Conservation (phyloP, 2,888 invertebrate species). For the Plebejus argus region DNA sequence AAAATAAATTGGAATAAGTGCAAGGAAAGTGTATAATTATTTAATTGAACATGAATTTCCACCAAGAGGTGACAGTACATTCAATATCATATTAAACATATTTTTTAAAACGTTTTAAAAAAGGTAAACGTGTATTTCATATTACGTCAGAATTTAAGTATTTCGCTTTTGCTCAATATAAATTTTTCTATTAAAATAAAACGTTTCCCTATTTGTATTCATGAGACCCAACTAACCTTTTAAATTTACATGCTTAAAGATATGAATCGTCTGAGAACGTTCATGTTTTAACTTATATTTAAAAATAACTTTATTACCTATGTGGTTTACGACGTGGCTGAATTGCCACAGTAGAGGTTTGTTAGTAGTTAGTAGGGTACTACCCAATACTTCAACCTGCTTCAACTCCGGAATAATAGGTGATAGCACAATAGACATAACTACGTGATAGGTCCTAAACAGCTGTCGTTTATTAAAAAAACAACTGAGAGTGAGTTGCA, state of each 20-base stretch:
- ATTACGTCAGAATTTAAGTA: neutral
- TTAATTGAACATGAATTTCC: too few relatives aligned
- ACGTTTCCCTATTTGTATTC: conserved; percentile 30
- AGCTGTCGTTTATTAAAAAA: too few relatives aligned
- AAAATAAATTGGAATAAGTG: too few relatives aligned
- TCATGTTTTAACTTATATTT: conserved; percentile 23
- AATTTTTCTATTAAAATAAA: conserved; percentile 28
- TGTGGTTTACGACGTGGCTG: neutral
- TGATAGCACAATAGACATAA: too few relatives aligned
- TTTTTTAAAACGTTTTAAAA: neutral
- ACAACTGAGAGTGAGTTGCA: too few relatives aligned
- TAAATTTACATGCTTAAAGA: conserved; percentile 28
- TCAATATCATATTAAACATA: too few relatives aligned
- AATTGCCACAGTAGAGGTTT: neutral
- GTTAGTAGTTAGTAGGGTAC: too few relatives aligned
- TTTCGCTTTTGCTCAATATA: conserved; percentile 16
- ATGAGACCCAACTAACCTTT: conserved; percentile 29
- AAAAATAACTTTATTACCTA: conserved; percentile 1
- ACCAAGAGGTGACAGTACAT: too few relatives aligned
- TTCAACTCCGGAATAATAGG: too few relatives aligned
- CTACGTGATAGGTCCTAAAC: too few relatives aligned
- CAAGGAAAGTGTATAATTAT: too few relatives aligned
- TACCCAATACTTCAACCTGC: too few relatives aligned
- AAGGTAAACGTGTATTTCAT: neutral
- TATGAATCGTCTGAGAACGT: conserved; percentile 26